These are phyloP conservation scores for Heterodera filipjevi DNA, from an alignment of 2,888 invertebrate species.

Conservation along the genomic window DNA sequence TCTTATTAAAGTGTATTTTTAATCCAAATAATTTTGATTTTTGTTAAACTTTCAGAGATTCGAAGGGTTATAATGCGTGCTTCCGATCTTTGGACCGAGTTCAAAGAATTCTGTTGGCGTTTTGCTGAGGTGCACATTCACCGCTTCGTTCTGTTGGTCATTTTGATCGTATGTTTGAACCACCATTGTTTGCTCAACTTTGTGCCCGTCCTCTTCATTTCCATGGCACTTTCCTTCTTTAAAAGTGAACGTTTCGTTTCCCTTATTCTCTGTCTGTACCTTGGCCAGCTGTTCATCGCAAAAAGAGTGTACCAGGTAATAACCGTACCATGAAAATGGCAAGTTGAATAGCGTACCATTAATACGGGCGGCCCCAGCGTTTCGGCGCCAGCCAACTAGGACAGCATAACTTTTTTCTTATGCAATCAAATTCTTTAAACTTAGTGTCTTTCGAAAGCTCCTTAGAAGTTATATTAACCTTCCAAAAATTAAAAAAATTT, in stretches of 20 bases:
- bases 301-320: slow-evolving; percentile 73
- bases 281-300: slow-evolving; percentile 44
- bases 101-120: slow-evolving; percentile 72
- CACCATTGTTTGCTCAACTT: slow-evolving; percentile 72
- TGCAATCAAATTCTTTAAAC: too few relatives aligned
- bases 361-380: too few relatives aligned
- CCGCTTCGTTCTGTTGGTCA: slow-evolving; percentile 82
- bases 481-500: too few relatives aligned
- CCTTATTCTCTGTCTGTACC: slow-evolving; percentile 48
- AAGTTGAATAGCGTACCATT: too few relatives aligned
- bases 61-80: background rate
- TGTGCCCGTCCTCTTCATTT: slow-evolving; percentile 67
- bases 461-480: too few relatives aligned
- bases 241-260: slow-evolving; percentile 35
- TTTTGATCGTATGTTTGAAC: slow-evolving; percentile 76
- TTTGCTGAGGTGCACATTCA: slow-evolving; percentile 88
- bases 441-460: too few relatives aligned
- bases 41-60: background rate
- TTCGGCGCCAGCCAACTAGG: too few relatives aligned
- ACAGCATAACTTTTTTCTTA: too few relatives aligned
- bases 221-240: slow-evolving; percentile 63
- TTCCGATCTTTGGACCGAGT: slow-evolving; percentile 4
- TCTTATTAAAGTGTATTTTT: background rate
- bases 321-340: too few relatives aligned
- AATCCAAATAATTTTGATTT: background rate